These are phyloP conservation scores for Sterrhoptilus dennistouni DNA, from an alignment of 2,113 vertebrate genomes.

Conservation along the genomic window DNA sequence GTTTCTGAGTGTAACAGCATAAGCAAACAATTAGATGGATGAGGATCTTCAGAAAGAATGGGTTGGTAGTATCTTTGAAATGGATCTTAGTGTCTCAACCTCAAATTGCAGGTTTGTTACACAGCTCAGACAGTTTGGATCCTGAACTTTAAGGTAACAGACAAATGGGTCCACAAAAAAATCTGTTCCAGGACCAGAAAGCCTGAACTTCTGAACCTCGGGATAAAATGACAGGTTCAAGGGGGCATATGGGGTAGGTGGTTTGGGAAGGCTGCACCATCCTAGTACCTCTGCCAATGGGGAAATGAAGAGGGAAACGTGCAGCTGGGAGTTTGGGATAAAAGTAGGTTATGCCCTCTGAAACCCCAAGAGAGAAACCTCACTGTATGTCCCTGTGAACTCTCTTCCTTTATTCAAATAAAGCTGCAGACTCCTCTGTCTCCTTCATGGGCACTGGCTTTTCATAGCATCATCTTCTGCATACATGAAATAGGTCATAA, in stretches of 20 bases:
- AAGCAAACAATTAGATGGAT: background rate
- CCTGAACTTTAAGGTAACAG: background rate
- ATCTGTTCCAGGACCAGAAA: background rate
- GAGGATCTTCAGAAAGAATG: background rate
- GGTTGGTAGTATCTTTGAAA: background rate
- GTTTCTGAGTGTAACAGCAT: rapidly evolving
- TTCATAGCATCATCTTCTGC: background rate
- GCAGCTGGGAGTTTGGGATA: background rate
- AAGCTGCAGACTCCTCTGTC: background rate
- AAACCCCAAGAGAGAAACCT: background rate
- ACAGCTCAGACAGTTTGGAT: background rate
- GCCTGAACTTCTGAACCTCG: background rate
- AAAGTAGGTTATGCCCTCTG: background rate
- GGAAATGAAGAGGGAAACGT: background rate
- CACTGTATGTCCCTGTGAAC: background rate
- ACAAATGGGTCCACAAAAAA: background rate
- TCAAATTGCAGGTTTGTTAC: background rate
- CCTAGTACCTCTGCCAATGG: background rate
- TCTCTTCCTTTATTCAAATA: background rate
- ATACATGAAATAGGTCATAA: background rate
- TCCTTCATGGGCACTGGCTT: background rate
- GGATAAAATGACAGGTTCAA: background rate
- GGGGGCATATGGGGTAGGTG: background rate
- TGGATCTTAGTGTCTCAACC: background rate
- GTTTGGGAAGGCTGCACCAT: background rate